Conservation (phyloP, 1,140 invertebrate genomes). For the Drosophila athabasca region DNA sequence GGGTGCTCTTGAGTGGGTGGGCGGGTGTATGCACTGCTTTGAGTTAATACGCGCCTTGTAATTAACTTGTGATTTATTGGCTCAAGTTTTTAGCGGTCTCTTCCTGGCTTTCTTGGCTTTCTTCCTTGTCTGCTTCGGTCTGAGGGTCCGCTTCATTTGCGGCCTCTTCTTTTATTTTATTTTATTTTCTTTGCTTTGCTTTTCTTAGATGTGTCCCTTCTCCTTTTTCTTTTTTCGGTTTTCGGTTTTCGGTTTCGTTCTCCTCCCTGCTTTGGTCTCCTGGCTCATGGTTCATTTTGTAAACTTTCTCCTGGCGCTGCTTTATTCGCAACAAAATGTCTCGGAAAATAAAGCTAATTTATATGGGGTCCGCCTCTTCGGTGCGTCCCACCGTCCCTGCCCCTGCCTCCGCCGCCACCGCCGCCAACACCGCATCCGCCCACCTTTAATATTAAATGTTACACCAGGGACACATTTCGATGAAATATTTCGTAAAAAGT, state of each 20-base stretch:
- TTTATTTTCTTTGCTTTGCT: constrained; percentile 25
- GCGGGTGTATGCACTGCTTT: constrained; percentile 51
- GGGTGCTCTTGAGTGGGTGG: not conserved
- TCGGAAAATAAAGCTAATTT: constrained; percentile 83
- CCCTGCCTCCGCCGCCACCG: not conserved
- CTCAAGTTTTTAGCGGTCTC: constrained; percentile 66
- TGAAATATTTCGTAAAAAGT: constrained; percentile 84
- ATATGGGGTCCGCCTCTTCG: constrained; percentile 58
- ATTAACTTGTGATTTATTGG: constrained; percentile 83
- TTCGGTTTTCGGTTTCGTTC: not conserved
- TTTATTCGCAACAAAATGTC: constrained; percentile 82
- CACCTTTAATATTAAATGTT: constrained; percentile 83
- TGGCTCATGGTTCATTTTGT: constrained; percentile 53
- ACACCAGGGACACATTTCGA: constrained; percentile 84
- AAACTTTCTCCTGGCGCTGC: constrained; percentile 71
- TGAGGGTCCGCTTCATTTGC: constrained; percentile 64
- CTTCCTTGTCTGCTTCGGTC: too few species aligned
- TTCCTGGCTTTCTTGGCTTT: too few species aligned
- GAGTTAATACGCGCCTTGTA: constrained; percentile 80
- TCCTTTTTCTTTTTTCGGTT: constrained; percentile 26
- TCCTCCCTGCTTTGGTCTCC: constrained; percentile 39
- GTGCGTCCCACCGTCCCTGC: not conserved
- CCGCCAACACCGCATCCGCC: constrained; percentile 44
- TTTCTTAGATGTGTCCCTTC: constrained; percentile 21
- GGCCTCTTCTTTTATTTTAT: constrained; percentile 33